Evolutionary conservation across 2,797 vertebrate genomes (phyloP), one percentile per base, ranked within the genome.

Genomic region (Silurus aristotelis): DNA sequence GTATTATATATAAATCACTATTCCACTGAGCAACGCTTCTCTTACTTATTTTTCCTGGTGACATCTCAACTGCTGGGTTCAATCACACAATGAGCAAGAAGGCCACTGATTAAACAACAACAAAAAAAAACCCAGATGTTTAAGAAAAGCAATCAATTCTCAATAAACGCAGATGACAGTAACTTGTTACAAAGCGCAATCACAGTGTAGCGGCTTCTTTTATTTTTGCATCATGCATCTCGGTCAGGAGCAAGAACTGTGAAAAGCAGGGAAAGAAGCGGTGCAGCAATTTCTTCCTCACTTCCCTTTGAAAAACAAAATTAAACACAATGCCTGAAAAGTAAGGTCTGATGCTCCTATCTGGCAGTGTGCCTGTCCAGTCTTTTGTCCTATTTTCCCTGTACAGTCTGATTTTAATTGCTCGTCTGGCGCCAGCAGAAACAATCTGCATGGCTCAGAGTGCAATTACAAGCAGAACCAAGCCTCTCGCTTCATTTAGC

Each of bases 391-490:
- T 25, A 22, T 77, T 82, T 71, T 70, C 58, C 56, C n/a, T 60
- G 61, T 78, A 31, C 48, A 85, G 56, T 85, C 72, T 73, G 82
- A 72, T 85, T 83, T 71, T 76, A 79, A 81, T 66, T 81, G 84
- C 84, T 64, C 8, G 78, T 52, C 19, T 64, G 76, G 43, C 25
- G 13, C 63, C 76, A 80, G 55, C 20, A 15, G 31, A 73, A 73
- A 55, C 58, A 71, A 85, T 72, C 43, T 56, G 75, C 75, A 67
- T 61, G 61, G 61, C 66, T 48, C 67, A 66, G 78, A 66, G 25
- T 81, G n/a, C 67, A 78, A 78, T 78, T 78, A 46, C 7, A 61
- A 61, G 58, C 58, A 84, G 72, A 55, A 25, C 68, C 67, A 43
- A 12, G 8, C n/a, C 64, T 25, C 3, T 67, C 63, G 27, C 12